Evolutionary conservation across 1,140 invertebrate species (phyloP).

Genomic region (Sycophaga agraensis): DNA sequence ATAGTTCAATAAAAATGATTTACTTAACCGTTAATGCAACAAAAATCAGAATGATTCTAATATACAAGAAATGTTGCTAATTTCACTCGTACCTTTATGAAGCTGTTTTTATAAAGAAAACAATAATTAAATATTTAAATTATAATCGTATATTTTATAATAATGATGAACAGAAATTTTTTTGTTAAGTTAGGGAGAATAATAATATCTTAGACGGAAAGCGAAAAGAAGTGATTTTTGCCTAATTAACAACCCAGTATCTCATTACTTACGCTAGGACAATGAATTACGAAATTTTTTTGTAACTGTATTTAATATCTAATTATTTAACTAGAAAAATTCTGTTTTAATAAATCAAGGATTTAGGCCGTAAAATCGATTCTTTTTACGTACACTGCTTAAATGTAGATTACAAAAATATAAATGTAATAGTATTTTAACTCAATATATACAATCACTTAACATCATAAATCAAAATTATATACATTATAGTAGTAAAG

Average conservation of each 20-base stretch:
- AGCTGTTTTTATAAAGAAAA: no score
- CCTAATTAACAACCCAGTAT: background rate
- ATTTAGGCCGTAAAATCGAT: background rate
- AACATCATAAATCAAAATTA: background rate
- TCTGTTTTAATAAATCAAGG: background rate
- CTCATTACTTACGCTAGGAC: no score
- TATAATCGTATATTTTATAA: no score
- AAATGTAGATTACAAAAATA: background rate
- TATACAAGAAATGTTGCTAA: no score
- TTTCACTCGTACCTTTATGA: no score
- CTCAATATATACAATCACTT: background rate
- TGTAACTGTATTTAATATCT: background rate
- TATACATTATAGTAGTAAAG: background rate
- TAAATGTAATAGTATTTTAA: background rate
- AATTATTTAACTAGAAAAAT: no score
- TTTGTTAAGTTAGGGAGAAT: background rate
- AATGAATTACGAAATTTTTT: background rate
- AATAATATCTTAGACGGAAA: constrained; percentile 4
- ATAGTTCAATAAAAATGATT: no score
- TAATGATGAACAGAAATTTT: no score
- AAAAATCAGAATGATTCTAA: no score
- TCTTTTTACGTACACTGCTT: background rate
- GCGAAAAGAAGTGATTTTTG: background rate
- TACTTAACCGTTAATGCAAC: no score
- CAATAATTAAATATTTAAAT: no score